Conservation (phyloP, 2,797 vertebrate genomes). For the Pipistrellus pygmaeus region DNA sequence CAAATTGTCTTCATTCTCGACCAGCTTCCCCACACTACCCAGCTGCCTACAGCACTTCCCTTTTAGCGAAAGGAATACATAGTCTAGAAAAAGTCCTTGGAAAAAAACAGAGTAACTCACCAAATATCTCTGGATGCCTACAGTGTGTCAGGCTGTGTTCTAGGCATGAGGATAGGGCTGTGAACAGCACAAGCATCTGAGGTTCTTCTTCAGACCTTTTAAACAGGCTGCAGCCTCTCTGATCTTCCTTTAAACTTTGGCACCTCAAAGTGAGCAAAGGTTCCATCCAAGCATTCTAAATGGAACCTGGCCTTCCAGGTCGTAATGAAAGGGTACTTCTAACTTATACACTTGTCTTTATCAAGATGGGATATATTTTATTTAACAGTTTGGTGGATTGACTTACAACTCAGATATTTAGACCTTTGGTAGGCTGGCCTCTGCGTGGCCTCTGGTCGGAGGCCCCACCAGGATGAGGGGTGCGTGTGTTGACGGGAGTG, state of each 20-base stretch:
- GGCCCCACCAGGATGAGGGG: background rate
- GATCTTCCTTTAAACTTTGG: background rate
- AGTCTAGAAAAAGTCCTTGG: background rate
- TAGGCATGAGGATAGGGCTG: background rate
- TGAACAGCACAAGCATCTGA: background rate
- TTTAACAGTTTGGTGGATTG: background rate
- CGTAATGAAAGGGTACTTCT: background rate
- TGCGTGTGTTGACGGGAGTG: background rate
- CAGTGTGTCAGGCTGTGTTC: background rate
- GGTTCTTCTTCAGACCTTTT: background rate
- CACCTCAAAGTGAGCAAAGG: background rate
- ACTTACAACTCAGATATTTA: background rate
- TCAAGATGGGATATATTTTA: background rate
- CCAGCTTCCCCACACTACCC: background rate
- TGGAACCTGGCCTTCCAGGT: background rate
- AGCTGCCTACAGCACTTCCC: background rate
- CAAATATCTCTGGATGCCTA: background rate
- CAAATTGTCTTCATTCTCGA: background rate
- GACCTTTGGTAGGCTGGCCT: too few relatives aligned
- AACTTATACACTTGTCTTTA: background rate
- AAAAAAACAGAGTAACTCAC: background rate
- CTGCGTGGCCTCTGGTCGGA: background rate
- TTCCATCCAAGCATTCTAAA: background rate
- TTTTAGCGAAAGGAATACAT: background rate
- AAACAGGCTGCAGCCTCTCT: background rate